Conservation (phyloP, 2,113 vertebrate genomes). For the Leucoraja erinaceus region DNA sequence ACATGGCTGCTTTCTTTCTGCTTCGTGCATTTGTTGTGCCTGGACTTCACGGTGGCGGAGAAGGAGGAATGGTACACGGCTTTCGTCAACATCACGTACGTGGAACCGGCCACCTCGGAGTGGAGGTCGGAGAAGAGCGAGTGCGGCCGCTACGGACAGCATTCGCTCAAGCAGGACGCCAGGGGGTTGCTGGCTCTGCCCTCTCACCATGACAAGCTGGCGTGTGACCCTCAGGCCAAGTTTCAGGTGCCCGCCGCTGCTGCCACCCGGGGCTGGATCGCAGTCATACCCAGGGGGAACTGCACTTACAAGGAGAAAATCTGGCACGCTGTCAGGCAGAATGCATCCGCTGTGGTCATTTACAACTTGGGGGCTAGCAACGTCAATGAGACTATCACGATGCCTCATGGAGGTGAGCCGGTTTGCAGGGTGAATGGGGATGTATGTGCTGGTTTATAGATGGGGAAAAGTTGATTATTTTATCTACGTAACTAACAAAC, state of each 20-base stretch:
- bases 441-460: background rate
- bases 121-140: constrained; percentile 80
- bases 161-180: constrained; percentile 88
- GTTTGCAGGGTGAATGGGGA: background rate
- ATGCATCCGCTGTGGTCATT: constrained; percentile 88
- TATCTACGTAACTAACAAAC: background rate
- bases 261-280: constrained; percentile 68
- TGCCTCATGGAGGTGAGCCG: constrained; percentile 82
- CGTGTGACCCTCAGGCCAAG: constrained; percentile 73
- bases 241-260: constrained; percentile 56
- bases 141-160: constrained; percentile 92
- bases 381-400: constrained; percentile 87
- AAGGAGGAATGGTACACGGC: constrained; percentile 99
- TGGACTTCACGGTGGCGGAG: constrained; percentile 96
- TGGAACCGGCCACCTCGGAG: constrained; percentile 67
- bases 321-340: constrained; percentile 71
- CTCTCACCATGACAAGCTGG: constrained; percentile 64
- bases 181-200: constrained; percentile 75
- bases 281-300: constrained; percentile 83
- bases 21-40: constrained; percentile 87
- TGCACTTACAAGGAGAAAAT: constrained; percentile 89
- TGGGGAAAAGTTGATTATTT: background rate
- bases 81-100: constrained; percentile 91
- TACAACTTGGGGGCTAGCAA: constrained; percentile 78
- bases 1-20: constrained; percentile 94